Base-by-base conservation (phyloP, 1,140 invertebrate species). In the Plectus sambesii region DNA sequence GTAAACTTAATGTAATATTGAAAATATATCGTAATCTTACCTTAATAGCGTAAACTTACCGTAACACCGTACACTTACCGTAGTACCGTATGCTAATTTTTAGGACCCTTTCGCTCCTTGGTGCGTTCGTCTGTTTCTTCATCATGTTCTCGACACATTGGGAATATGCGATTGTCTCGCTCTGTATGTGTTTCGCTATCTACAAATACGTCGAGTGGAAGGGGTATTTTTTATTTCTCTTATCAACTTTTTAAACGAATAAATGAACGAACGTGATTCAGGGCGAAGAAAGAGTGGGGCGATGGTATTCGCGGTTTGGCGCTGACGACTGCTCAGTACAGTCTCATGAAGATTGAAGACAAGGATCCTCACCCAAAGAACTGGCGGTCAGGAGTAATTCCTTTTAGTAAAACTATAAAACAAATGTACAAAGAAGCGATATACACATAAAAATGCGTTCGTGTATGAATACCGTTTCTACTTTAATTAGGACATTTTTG, bases 161-260 rank as follows among this genome's bases (percentile, higher is more conserved):
- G 90, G 93, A 90, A 69, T 96, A 94, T 66, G 92, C 93, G 1
- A 74, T 97, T 8, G 72, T 92, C 22, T 90, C 92, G 22, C 90
- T 97, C 80, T 83, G 81, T 27, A 83, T 98, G 77, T 93, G 93
- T 33, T 81, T 84, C n/a, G 73, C 82, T 35, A 93, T 99, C 63
- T 99, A 99, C 76, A 99, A 98, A 74, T 99, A 98, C 72, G 98
- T 99, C 64, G 93, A 99, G 77, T 99, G 94, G 70, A 80, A 89
- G 65, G 93, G 93, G 85, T 89, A 75, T 76, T 78, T 72, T 42
- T 44, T 49, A 19, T 53, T 30, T 49, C 6, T 17, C 19, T 23
- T 29, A 42, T 1, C 2, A 56, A 35, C 50, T 29, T 22, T 8
- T 37, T 9, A 54, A 25, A n/a, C 4, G 5, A 33, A 42, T 42